Evolutionary conservation across 2,797 vertebrate genomes (phyloP).

Genomic region (Poecile montanus): DNA sequence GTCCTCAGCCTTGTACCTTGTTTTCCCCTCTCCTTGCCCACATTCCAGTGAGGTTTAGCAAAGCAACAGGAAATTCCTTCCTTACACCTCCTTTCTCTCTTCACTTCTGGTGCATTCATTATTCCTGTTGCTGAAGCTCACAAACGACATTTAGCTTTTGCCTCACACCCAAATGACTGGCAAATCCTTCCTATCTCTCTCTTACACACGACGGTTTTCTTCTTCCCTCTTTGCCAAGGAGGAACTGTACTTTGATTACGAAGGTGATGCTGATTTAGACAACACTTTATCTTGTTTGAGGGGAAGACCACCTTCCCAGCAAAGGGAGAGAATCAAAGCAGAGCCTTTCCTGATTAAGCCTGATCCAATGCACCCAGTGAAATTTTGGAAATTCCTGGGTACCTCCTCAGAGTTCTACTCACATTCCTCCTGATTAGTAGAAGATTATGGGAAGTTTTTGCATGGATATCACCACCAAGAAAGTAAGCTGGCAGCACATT

Average conservation of each 20-base stretch:
- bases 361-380: neutral
- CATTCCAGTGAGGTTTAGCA: neutral
- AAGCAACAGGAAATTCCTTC: neutral
- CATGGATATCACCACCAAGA: neutral
- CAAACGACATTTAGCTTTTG: neutral
- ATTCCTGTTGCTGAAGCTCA: neutral
- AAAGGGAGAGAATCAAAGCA: accelerated
- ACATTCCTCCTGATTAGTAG: neutral
- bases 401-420: neutral
- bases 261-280: neutral
- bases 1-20: neutral
- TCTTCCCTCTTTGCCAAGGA: neutral
- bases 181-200: neutral
- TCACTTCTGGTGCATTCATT: neutral
- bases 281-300: neutral
- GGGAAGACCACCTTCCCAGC: neutral
- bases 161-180: neutral
- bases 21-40: neutral
- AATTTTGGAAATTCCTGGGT: neutral
- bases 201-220: neutral
- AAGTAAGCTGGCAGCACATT: neutral
- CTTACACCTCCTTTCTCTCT: neutral
- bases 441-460: constrained; percentile 6
- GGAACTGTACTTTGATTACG: neutral
- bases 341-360: neutral